Base-by-base conservation (phyloP, 2,888 invertebrate genomes). In the Sarcophaga rosellei region DNA sequence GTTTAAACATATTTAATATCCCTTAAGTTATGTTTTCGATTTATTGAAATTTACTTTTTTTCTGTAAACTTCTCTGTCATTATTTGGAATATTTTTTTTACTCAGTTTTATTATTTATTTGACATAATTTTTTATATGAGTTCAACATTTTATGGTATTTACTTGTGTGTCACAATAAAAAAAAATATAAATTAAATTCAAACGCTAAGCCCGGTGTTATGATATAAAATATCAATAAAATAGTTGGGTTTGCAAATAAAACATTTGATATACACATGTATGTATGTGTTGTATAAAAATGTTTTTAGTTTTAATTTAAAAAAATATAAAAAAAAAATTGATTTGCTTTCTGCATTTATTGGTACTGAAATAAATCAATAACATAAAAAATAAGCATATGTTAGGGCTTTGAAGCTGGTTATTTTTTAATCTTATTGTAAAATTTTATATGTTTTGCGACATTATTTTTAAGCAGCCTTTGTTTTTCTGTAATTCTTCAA, bases 271-370 rank as follows among this genome's bases (percentile, higher is more conserved):
- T 35, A n/a, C n/a, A n/a, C n/a, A n/a, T n/a, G n/a, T n/a, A n/a
- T n/a, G n/a, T n/a, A 10, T 35, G 8, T 10, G 10, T 35, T 8
- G 35, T 10, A 59, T 23, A 66, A 45, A 57, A 73, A 20, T 45
- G 45, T 59, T 45, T 66, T 72, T 44, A 59, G 63, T 65, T 79
- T 63, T 57, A 79, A 72, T 72, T 72, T 57, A 21, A 63, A 79
- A 76, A 35, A 1, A 35, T 35, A 35, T 6, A 35, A 35, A 44
- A 11, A 57, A 63, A 3, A 8, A 21, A 47, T 76, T n/a, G 3
- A 10, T 2, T 35, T 35, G 35, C 35, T 35, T 35, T 35, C 35
- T 35, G 35, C 2, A 35, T 35, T 35, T 35, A 35, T 35, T 35
- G 35, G 35, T 35, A 35, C 6, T 35, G 35, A 35, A 35, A 35